A percentile compares a stretch with the other conserved stretches of the same genome.
These are phyloP conservation scores for Fopius arisanus DNA, from an alignment of 1,140 invertebrate genomes.

Conservation along the genomic window DNA sequence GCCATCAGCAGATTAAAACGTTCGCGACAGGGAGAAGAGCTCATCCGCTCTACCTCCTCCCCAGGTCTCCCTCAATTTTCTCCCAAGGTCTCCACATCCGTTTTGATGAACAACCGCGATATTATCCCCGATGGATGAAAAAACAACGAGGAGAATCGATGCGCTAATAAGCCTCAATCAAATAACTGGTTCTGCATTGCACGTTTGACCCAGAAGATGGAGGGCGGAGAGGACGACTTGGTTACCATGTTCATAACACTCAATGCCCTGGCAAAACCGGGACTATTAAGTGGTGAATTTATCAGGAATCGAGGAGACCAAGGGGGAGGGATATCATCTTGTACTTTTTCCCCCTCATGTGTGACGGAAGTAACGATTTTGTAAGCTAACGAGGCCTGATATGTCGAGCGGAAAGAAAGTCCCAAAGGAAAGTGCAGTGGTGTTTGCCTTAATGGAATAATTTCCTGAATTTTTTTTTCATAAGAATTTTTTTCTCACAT, in stretches of 20 bases:
- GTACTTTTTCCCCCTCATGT: not conserved
- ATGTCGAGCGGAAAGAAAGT: conserved; percentile 2
- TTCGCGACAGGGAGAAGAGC: conserved; percentile 12
- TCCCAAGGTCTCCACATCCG: not conserved
- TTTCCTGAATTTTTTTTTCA: not conserved
- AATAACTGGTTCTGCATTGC: conserved; percentile 6
- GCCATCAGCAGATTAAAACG: conserved; percentile 18
- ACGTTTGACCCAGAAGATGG: not conserved
- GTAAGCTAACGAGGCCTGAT: conserved; percentile 8
- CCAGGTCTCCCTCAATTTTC: conserved; percentile 9
- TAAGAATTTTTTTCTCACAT: not conserved
- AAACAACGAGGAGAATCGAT: not conserved
- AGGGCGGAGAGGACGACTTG: not conserved
- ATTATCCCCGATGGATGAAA: not conserved
- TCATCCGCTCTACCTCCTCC: not conserved
- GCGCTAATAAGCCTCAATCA: conserved; percentile 6
- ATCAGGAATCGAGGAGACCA: not conserved
- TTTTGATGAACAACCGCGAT: not conserved
- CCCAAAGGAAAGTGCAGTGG: not conserved
- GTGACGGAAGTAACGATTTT: conserved; percentile 8
- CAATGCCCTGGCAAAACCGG: not conserved
- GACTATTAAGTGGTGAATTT: not conserved
- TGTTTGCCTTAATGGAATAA: conserved; percentile 1
- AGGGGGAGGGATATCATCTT: not conserved
- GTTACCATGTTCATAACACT: not conserved